These are phyloP conservation scores for Oncorhynchus masou DNA, from an alignment of 2,113 vertebrate genomes.

Conservation along the genomic window DNA sequence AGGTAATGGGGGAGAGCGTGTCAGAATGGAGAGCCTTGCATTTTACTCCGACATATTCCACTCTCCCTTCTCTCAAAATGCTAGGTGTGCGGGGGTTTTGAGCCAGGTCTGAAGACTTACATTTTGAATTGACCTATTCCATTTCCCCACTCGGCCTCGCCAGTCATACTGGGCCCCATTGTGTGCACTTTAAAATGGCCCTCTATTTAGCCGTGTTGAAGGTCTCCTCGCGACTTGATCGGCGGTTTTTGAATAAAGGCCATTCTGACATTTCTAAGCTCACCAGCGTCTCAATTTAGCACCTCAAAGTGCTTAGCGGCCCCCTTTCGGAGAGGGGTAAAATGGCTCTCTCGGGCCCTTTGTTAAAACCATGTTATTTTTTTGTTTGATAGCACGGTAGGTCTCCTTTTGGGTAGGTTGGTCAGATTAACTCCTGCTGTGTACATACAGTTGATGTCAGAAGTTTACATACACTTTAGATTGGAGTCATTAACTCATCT, in stretches of 20 bases:
- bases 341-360: slow-evolving; percentile 20
- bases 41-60: slow-evolving; percentile 18
- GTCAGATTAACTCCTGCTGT: background rate
- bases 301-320: slow-evolving; percentile 18
- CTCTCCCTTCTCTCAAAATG: slow-evolving; percentile 14
- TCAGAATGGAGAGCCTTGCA: background rate
- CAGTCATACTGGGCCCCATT: slow-evolving; percentile 10
- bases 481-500: no score
- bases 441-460: background rate
- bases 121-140: background rate
- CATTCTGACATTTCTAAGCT: slow-evolving; percentile 30
- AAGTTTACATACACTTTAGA: no score
- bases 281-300: slow-evolving; percentile 29
- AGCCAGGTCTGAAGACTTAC: slow-evolving; percentile 1
- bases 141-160: slow-evolving; percentile 12
- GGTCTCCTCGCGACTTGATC: slow-evolving; percentile 1
- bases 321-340: slow-evolving; percentile 35
- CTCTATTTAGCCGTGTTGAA: slow-evolving; percentile 35
- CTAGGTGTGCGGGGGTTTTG: slow-evolving; percentile 15
- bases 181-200: slow-evolving; percentile 5
- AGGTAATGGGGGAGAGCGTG: background rate
- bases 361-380: slow-evolving; percentile 15
- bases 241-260: slow-evolving; percentile 36
- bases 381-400: no score
- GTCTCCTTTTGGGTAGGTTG: no score